phyloP scores from a whole-genome alignment of 2,113 vertebrate genomes.

The Lonchura striata region DNA sequence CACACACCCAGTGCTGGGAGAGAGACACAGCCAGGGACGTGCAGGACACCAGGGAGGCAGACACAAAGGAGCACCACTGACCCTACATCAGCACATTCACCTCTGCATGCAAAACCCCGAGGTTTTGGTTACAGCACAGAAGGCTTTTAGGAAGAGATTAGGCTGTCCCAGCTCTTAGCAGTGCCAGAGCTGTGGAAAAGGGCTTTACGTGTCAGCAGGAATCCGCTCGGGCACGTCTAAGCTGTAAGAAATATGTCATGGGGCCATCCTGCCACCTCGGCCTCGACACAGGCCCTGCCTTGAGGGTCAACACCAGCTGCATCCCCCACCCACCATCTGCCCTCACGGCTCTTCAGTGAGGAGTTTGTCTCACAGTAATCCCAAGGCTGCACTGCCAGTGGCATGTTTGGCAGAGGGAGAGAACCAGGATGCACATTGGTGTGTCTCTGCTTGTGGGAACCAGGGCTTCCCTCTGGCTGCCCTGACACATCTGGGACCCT shows the following conservation, averaged over 20 bases:
- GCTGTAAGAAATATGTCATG: constrained; percentile 28
- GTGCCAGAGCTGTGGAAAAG: constrained; percentile 1
- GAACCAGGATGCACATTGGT: neutral
- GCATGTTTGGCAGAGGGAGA: accelerated
- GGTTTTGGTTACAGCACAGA: neutral
- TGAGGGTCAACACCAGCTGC: neutral
- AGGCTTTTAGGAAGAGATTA: neutral
- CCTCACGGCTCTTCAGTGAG: accelerated
- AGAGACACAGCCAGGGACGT: neutral
- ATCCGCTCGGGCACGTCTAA: neutral
- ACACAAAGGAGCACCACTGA: neutral
- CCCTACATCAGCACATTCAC: accelerated
- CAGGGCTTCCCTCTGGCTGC: too few species aligned
- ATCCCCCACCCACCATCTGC: neutral
- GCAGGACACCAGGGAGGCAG: neutral
- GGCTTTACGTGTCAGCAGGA: neutral
- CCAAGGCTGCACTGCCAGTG: neutral
- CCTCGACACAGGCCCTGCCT: accelerated
- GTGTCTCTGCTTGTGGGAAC: neutral
- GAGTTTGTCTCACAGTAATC: neutral
- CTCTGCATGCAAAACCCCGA: neutral
- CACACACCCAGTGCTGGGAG: accelerated
- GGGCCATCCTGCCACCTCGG: neutral
- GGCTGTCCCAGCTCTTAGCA: neutral
- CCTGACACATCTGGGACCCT: too few species aligned